phyloP scores from a whole-genome alignment of 2,797 vertebrate genomes.

The Melanotaenia parkinsoni region DNA sequence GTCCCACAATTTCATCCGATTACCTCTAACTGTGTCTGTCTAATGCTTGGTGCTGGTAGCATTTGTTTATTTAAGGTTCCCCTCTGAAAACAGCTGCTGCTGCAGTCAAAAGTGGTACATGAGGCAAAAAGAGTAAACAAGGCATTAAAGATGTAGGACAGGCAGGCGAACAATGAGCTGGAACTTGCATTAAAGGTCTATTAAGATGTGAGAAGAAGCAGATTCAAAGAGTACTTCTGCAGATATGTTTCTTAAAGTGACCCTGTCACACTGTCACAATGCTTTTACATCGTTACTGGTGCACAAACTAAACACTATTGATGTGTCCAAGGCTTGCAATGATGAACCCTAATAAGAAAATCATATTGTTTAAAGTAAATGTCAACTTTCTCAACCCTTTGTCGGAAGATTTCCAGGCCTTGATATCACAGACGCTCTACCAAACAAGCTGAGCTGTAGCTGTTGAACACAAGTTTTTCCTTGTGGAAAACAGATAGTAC shows the following conservation, averaged over 20 bases:
- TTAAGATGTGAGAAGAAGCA: slow-evolving; percentile 9
- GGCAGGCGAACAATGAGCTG: background rate
- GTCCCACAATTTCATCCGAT: slow-evolving; percentile 4
- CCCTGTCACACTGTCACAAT: slow-evolving; percentile 2
- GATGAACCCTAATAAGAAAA: background rate
- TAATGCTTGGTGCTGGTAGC: slow-evolving; percentile 3
- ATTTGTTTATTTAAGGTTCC: background rate
- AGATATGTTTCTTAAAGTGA: slow-evolving; percentile 7
- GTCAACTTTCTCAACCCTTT: slow-evolving; percentile 1
- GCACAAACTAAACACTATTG: background rate
- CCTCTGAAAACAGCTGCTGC: slow-evolving; percentile 8
- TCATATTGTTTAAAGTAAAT: background rate
- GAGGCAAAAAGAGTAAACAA: slow-evolving; percentile 12
- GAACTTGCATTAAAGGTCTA: background rate
- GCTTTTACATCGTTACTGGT: slow-evolving; percentile 6
- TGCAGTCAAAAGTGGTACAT: background rate
- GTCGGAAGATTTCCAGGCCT: background rate
- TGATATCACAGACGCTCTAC: slow-evolving; percentile 32
- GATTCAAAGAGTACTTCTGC: slow-evolving; percentile 17
- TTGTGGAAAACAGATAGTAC: slow-evolving; percentile 57
- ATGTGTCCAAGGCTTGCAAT: background rate
- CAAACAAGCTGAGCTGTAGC: slow-evolving; percentile 30
- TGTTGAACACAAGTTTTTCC: slow-evolving; percentile 48
- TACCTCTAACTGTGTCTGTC: background rate
- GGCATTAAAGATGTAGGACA: slow-evolving; percentile 6